A percentile compares a stretch with the other conserved stretches of the same genome.
These are phyloP conservation scores for Bilobella aurantiaca DNA, from an alignment of 1,140 invertebrate genomes.

Conservation along the genomic window DNA sequence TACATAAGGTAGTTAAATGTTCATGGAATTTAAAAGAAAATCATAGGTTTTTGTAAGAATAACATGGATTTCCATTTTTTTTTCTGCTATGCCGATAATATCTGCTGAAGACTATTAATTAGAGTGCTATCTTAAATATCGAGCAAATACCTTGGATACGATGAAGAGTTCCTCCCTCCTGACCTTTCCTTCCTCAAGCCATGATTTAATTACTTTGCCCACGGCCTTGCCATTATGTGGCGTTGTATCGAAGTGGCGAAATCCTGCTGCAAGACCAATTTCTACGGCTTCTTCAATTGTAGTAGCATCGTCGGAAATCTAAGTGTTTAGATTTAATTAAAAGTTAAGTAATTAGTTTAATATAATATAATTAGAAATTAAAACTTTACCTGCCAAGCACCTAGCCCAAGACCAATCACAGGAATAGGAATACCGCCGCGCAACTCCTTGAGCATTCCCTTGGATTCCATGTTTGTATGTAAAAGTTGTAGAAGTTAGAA, in stretches of 20 bases:
- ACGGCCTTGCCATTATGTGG: constrained; percentile 24
- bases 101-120: too few species aligned
- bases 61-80: too few species aligned
- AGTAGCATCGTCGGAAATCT: constrained; percentile 34
- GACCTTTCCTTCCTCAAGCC: constrained; percentile 37
- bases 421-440: not conserved
- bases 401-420: constrained; percentile 7
- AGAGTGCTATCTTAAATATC: too few species aligned
- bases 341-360: not conserved
- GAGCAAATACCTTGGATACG: constrained; percentile 40
- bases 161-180: constrained; percentile 41
- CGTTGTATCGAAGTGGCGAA: constrained; percentile 25
- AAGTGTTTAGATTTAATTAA: too few species aligned
- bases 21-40: too few species aligned
- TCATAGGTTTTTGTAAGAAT: too few species aligned
- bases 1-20: too few species aligned
- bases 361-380: not conserved
- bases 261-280: constrained; percentile 38
- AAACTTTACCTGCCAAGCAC: constrained; percentile 12
- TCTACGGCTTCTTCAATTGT: constrained; percentile 35
- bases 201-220: constrained; percentile 37
- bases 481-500: too few species aligned
- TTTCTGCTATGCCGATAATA: too few species aligned
- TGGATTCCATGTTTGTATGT: not conserved
- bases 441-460: not conserved